phyloP scores from a whole-genome alignment of 2,888 invertebrate species.

The Griposia aprilina region DNA sequence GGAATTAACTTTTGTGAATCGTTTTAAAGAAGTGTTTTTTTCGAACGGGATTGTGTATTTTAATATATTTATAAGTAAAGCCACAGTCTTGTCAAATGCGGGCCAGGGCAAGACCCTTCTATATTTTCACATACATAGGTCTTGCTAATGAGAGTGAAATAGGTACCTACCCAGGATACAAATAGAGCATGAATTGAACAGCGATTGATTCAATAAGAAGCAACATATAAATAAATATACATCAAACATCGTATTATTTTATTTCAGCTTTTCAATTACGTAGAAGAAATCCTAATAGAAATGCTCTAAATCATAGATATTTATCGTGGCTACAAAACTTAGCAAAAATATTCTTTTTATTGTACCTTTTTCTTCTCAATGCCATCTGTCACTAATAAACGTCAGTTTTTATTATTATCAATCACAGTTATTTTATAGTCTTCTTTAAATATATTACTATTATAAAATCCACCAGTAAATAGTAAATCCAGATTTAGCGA shows the following conservation, averaged over 20 bases:
- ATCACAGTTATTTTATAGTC: slow-evolving; percentile 25
- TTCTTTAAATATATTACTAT: slow-evolving; percentile 29
- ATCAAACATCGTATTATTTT: not conserved
- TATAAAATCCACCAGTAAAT: slow-evolving; percentile 18
- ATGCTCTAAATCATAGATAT: slow-evolving; percentile 22
- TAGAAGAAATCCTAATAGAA: not conserved
- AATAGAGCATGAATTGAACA: not conserved
- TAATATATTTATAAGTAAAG: not conserved
- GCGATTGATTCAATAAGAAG: not conserved
- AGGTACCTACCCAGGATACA: not conserved
- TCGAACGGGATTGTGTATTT: not conserved
- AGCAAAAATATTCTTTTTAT: slow-evolving; percentile 15
- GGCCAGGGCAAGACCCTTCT: not conserved
- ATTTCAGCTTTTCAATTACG: slow-evolving; percentile 11
- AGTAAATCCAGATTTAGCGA: slow-evolving; percentile 10
- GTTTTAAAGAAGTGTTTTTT: not conserved
- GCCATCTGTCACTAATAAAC: slow-evolving; percentile 42
- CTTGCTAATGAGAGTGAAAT: not conserved
- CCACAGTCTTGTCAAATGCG: not conserved
- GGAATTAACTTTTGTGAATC: not conserved
- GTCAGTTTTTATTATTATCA: slow-evolving; percentile 43
- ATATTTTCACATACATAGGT: not conserved
- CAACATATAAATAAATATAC: too few relatives aligned
- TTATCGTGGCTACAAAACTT: slow-evolving; percentile 34
- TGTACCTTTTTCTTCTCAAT: slow-evolving; percentile 17